Conservation (phyloP, 2,113 vertebrate genomes). For the Lipotes vexillifer region DNA sequence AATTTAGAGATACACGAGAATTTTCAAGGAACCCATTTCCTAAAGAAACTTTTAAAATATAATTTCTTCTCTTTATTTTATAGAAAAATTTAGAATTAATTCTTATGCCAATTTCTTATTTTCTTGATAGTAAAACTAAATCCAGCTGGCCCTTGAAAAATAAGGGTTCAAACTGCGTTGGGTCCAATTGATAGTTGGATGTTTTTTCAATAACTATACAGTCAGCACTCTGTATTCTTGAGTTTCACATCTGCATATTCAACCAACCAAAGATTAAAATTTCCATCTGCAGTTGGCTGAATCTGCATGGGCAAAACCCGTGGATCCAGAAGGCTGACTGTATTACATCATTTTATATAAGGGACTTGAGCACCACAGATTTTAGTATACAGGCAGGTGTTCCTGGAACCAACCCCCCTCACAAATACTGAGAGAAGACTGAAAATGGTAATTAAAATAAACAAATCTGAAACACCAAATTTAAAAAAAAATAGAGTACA, state of each 20-base stretch:
- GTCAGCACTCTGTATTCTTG: not conserved
- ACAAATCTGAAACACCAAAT: not conserved
- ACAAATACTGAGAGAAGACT: not conserved
- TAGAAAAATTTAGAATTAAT: not conserved
- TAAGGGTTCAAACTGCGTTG: not conserved
- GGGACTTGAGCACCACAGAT: not conserved
- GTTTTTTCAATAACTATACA: not conserved
- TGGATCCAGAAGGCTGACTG: not conserved
- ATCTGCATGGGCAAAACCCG: not conserved
- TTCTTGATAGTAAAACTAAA: not conserved
- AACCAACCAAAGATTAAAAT: not conserved
- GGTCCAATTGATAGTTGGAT: not conserved
- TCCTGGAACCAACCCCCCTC: not conserved
- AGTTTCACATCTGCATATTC: not conserved
- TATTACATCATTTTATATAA: not conserved
- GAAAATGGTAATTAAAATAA: not conserved
- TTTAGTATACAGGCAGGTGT: not conserved
- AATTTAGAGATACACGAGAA: not conserved
- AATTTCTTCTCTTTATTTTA: not conserved
- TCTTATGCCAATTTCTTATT: not conserved
- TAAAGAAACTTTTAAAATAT: not conserved
- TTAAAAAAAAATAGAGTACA: not conserved
- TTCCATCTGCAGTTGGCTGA: not conserved
- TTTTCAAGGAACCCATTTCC: not conserved
- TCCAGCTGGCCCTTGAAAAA: not conserved